A percentile compares a stretch with the other conserved stretches of the same genome.
phyloP scores from a whole-genome alignment of 2,797 vertebrate species.

The Lacerta agilis region DNA sequence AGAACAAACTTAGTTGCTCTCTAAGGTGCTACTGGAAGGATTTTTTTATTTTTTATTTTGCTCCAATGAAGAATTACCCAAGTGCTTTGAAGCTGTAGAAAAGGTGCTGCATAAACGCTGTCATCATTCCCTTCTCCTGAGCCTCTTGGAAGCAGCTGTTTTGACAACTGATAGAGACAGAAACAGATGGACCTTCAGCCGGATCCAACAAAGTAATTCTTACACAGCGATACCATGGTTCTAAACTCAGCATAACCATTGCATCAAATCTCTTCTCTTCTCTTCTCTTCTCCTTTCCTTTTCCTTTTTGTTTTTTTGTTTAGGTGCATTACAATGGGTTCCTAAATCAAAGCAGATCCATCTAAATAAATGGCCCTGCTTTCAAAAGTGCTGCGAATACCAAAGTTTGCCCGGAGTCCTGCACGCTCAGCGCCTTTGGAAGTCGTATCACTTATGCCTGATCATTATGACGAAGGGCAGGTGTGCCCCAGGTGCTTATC shows the following conservation, averaged over 20 bases:
- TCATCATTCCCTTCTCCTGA: neutral
- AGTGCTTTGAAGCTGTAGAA: neutral
- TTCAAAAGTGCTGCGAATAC: conserved; percentile 29
- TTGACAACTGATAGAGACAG: neutral
- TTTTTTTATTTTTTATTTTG: too few species aligned
- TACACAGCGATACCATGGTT: neutral
- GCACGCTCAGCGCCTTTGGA: conserved; percentile 22
- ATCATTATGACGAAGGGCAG: conserved; percentile 34
- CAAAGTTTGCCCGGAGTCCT: neutral
- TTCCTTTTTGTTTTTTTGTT: neutral
- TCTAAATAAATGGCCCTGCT: conserved; percentile 14
- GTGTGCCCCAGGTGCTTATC: conserved; percentile 24
- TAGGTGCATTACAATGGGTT: neutral
- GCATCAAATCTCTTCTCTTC: neutral
- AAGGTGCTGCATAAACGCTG: neutral
- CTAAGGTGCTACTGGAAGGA: too few species aligned
- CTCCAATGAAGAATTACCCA: too few species aligned
- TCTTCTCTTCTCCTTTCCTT: neutral
- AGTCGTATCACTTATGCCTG: conserved; percentile 28
- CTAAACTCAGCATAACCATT: conserved; percentile 8
- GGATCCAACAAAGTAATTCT: neutral
- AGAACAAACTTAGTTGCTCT: too few species aligned
- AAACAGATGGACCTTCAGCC: neutral
- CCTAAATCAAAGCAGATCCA: neutral
- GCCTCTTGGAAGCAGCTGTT: neutral